Evolutionary conservation across 2,888 invertebrate genomes (phyloP), one percentile per base, ranked within the genome.

Genomic region (Hecatera dysodea): DNA sequence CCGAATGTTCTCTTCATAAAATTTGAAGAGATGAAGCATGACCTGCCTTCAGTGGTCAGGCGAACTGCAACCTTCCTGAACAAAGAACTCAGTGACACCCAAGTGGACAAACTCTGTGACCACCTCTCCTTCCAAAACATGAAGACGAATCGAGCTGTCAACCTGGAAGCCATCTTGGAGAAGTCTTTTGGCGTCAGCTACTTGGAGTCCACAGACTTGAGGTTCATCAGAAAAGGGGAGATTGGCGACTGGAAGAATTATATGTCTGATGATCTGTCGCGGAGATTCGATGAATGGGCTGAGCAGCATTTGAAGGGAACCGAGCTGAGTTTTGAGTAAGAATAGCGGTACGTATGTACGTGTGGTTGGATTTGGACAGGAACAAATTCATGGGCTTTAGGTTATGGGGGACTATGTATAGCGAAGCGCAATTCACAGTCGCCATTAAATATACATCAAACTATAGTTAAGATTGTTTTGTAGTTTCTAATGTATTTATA

Each of bases 201-300:
- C 66, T 90, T 96, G 50, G 93, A 95, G 27, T 94, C 96, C 55
- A 96, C 96, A 0, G 91, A 96, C 44, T 85, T 95, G 0, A 97
- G 97, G 84, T 98, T 98, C 84, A 97, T 98, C 74, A 96, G 98
- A 22, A 98, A 98, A 91, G 98, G 98, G 0, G 96, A 97, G 89
- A 97, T 98, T 24, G 98, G 98, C 0, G 98, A 98, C 85, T 98
- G 97, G 98, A 97, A 97, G 86, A 98, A 98, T 89, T 97, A 97
- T 75, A 98, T 98, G 97, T 97, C 97, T 1, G 96, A 97, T 3
- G 97, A 98, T 84, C 94, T 98, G 85, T 97, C 97, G 0, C 93
- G 96, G 63, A 95, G 96, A 80, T 98, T 98, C 87, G 98, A 98
- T 89, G 93, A 96, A 15, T 98, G 98, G 98, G 97, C 97, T 1